These are phyloP conservation scores for Silurus glanis DNA, from an alignment of 2,113 vertebrate species.

Conservation along the genomic window DNA sequence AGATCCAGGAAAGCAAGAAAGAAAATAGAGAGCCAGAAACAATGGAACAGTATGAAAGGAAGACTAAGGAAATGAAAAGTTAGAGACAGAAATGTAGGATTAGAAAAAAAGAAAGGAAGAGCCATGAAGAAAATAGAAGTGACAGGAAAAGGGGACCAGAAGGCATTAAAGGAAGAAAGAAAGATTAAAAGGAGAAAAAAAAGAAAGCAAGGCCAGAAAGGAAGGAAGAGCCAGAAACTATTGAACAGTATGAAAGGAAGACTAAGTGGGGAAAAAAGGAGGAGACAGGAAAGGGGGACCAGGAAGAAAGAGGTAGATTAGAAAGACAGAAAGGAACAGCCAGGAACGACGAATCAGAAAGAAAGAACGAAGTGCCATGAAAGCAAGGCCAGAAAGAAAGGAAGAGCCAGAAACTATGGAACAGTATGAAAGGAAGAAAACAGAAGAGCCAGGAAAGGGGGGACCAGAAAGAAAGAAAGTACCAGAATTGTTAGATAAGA, in stretches of 20 bases:
- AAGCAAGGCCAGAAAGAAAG: neutral
- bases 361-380: neutral
- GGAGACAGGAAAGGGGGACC: neutral
- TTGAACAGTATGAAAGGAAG: neutral
- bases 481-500: neutral
- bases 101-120: constrained; percentile 47
- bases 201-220: constrained; percentile 19
- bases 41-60: neutral
- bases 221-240: neutral
- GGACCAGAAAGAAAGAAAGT: neutral
- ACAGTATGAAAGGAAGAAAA: neutral
- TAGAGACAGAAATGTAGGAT: constrained; percentile 53
- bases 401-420: neutral
- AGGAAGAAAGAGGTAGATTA: neutral
- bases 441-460: neutral
- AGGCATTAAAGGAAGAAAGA: neutral
- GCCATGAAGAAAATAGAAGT: neutral
- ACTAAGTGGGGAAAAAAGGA: neutral
- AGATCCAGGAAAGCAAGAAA: neutral
- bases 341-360: neutral
- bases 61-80: neutral
- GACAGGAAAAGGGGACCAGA: neutral
- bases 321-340: neutral
- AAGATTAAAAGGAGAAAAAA: neutral
- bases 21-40: neutral